phyloP scores from a whole-genome alignment of 2,888 invertebrate species.

The Sycophila texana region DNA sequence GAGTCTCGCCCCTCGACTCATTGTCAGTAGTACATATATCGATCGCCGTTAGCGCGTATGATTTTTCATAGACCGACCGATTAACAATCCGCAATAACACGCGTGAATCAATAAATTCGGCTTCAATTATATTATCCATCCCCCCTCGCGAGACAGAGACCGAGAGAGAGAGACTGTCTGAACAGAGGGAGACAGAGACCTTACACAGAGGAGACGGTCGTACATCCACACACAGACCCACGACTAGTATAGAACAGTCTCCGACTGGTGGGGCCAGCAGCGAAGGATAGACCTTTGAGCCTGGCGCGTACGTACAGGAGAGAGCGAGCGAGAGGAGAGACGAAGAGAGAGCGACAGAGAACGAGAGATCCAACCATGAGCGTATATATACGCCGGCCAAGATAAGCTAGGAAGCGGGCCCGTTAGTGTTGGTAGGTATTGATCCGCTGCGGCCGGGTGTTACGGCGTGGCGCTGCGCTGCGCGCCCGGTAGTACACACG shows the following conservation, averaged over 20 bases:
- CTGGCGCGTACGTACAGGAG: no score
- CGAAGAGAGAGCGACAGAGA: conserved; percentile 7
- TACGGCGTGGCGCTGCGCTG: conserved; percentile 42
- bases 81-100: conserved; percentile 47
- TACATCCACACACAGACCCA: no score
- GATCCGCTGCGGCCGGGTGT: conserved; percentile 57
- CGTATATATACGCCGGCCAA: conserved; percentile 22
- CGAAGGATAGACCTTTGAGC: no score
- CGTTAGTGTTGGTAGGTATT: conserved; percentile 54
- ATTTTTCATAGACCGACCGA: conserved; percentile 43
- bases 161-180: neutral
- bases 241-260: neutral
- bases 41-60: neutral
- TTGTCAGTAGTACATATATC: neutral
- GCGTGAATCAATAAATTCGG: conserved; percentile 49
- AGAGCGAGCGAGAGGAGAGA: no score
- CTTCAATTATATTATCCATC: conserved; percentile 47
- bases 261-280: no score
- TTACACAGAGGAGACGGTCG: no score
- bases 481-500: neutral
- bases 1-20: neutral
- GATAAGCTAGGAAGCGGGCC: conserved; percentile 43
- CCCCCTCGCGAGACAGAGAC: neutral
- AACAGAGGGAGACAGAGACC: neutral
- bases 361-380: neutral